Evolutionary conservation across 1,140 invertebrate genomes (phyloP).

Genomic region (Lasioglossum albipes): DNA sequence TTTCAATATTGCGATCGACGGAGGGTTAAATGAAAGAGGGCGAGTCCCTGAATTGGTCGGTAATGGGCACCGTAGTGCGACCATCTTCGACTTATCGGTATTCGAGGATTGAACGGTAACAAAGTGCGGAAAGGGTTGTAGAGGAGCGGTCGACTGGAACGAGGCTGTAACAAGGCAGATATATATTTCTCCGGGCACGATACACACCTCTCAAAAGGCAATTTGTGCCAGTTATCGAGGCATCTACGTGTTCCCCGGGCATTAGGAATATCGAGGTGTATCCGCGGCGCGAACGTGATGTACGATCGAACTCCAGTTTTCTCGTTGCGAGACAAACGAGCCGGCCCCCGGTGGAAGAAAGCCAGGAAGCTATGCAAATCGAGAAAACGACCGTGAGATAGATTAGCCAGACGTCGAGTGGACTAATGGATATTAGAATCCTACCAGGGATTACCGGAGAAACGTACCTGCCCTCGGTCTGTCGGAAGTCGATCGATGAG

Average conservation of each 20-base stretch:
- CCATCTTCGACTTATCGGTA: not conserved
- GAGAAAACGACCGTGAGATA: conserved; percentile 53
- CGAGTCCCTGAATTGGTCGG: too few relatives aligned
- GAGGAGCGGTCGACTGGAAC: not conserved
- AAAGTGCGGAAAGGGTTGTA: not conserved
- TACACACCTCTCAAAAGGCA: conserved; percentile 33
- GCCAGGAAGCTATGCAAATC: conserved; percentile 63
- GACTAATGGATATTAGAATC: conserved; percentile 64
- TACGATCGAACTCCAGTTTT: conserved; percentile 53
- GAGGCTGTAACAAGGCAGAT: not conserved
- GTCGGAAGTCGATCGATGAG: not conserved
- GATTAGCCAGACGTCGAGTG: conserved; percentile 58
- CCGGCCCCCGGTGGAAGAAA: conserved; percentile 43
- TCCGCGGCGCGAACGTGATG: conserved; percentile 32
- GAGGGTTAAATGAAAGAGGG: too few relatives aligned
- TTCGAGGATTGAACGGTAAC: not conserved
- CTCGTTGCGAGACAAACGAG: conserved; percentile 53
- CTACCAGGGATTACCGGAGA: conserved; percentile 34
- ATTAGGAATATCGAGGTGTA: conserved; percentile 27
- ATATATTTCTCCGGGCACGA: not conserved
- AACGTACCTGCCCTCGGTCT: conserved; percentile 1
- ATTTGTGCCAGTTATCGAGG: conserved; percentile 52
- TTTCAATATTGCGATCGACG: too few relatives aligned
- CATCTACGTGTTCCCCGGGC: conserved; percentile 43
- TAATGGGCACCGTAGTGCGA: not conserved